Percentiles rank a stretch among this genome's conserved stretches.
phyloP scores from a whole-genome alignment of 2,797 vertebrate species.

The Sternotherus odoratus region DNA sequence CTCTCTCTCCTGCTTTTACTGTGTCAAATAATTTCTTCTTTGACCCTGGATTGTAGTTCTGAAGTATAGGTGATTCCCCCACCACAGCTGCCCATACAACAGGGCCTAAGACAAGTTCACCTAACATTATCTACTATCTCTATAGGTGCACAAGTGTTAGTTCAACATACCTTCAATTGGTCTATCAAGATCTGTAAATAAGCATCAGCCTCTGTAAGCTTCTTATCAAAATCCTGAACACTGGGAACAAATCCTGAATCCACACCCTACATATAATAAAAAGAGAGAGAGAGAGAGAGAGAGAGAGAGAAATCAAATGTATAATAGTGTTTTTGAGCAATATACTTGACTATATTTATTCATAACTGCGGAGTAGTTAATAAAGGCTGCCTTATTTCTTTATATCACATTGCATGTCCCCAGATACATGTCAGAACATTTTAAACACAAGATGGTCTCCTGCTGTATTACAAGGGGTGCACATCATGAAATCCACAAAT shows the following conservation, averaged over 20 bases:
- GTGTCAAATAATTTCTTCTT: background rate
- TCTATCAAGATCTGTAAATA: conserved; percentile 99
- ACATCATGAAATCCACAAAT: background rate
- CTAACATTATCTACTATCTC: background rate
- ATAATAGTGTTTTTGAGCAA: background rate
- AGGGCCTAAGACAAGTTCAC: background rate
- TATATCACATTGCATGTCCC: background rate
- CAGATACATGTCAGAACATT: background rate
- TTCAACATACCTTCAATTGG: conserved; percentile 91
- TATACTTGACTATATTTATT: background rate
- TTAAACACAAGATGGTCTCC: background rate
- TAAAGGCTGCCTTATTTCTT: background rate
- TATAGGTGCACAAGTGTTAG: background rate
- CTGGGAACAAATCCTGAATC: conserved; percentile 96
- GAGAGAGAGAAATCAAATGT: background rate
- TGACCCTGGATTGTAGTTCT: background rate
- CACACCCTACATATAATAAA: conserved; percentile 86
- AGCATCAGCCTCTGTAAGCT: conserved; percentile 97
- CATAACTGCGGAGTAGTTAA: background rate
- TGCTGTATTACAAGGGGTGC: background rate
- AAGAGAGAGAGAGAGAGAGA: conserved; percentile 19
- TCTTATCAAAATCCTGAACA: conserved; percentile 99
- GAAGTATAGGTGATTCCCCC: background rate
- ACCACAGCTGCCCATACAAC: background rate
- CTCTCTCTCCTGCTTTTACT: background rate